Conservation (phyloP, 2,888 invertebrate species). For the Ophioninae sp. region DNA sequence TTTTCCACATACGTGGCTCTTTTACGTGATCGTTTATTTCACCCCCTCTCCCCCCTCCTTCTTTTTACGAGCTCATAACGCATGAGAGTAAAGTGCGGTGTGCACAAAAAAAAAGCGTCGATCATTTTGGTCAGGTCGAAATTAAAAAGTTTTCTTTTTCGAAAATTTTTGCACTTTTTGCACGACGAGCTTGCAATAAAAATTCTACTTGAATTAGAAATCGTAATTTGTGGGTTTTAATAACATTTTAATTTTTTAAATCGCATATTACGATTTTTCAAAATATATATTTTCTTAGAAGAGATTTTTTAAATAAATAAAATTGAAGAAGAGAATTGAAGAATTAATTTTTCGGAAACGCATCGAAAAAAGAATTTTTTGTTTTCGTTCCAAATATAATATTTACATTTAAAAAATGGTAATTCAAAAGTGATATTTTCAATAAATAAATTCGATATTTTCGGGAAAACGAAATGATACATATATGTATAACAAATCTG, state of each 20-base stretch:
- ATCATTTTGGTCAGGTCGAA: neutral
- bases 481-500: neutral
- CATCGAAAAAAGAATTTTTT: too few species aligned
- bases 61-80: conserved; percentile 14
- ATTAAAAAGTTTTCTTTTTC: conserved; percentile 2
- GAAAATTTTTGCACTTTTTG: neutral
- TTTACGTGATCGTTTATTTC: conserved; percentile 15
- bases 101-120: conserved; percentile 15
- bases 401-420: too few species aligned
- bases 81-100: conserved; percentile 19
- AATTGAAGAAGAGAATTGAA: too few species aligned
- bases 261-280: too few species aligned
- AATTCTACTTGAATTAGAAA: neutral
- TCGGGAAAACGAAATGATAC: neutral
- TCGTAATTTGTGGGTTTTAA: too few species aligned
- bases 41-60: conserved; percentile 1
- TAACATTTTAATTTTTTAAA: too few species aligned
- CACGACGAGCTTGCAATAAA: neutral
- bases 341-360: too few species aligned
- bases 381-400: too few species aligned
- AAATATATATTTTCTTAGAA: too few species aligned
- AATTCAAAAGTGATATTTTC: neutral
- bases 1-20: conserved; percentile 15
- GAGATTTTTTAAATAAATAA: too few species aligned
- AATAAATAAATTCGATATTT: neutral